Evolutionary conservation across 2,113 vertebrate genomes (phyloP).

Genomic region (Copsychus sechellarum): DNA sequence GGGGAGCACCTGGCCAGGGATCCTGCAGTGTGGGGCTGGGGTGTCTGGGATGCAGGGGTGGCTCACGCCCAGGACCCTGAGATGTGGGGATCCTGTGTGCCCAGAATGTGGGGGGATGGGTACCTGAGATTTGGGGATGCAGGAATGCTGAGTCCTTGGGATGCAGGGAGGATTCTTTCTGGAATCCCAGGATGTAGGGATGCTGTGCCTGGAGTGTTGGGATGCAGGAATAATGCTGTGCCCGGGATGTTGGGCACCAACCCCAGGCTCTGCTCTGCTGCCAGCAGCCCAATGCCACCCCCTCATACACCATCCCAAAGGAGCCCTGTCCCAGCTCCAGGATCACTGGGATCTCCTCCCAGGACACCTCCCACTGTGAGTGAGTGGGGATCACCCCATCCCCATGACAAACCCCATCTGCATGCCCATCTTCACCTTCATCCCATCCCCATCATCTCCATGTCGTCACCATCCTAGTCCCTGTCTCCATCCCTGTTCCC

Average conservation of each 20-base stretch:
- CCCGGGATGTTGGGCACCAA: rapidly evolving
- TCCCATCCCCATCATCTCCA: not conserved
- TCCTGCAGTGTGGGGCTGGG: not conserved
- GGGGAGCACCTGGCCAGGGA: not conserved
- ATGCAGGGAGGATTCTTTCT: not conserved
- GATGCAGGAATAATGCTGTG: no score
- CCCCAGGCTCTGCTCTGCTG: not conserved
- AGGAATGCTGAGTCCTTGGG: no score
- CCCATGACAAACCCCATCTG: no score
- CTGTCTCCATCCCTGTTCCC: not conserved
- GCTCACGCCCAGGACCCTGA: not conserved
- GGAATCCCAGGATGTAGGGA: not conserved
- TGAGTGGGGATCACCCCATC: not conserved
- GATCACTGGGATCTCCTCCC: constrained; percentile 78
- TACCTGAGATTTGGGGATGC: not conserved
- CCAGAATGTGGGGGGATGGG: rapidly evolving
- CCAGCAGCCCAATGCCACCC: not conserved
- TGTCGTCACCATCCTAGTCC: not conserved
- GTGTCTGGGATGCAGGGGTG: not conserved
- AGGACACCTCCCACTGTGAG: constrained; percentile 72
- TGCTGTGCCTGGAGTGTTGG: rapidly evolving
- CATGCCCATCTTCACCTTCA: not conserved
- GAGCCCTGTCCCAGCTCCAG: constrained; percentile 83
- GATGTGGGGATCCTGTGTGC: rapidly evolving
- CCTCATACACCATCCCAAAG: constrained; percentile 55